Evolutionary conservation across 2,888 invertebrate species (phyloP).

Genomic region (Pseudococcus longispinus): DNA sequence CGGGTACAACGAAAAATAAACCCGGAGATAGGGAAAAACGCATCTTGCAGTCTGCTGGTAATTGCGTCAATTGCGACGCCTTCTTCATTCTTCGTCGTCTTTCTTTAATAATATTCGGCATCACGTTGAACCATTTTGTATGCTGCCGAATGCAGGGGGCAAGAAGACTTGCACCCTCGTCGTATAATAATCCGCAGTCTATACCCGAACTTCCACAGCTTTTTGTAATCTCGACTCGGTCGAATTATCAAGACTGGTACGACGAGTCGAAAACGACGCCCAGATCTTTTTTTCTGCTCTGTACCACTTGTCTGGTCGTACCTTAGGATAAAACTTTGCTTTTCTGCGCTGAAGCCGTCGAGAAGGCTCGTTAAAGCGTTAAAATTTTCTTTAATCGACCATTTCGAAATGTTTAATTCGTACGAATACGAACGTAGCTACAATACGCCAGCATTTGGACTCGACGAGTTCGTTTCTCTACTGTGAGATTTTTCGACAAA

Average conservation of each 20-base stretch:
- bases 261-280: background rate
- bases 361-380: constrained; percentile 3
- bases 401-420: background rate
- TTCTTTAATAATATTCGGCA: background rate
- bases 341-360: background rate
- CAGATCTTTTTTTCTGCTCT: background rate
- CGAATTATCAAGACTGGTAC: too few species aligned
- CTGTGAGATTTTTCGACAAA: background rate
- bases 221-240: background rate
- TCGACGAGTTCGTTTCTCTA: background rate
- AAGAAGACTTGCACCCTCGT: background rate
- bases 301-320: background rate
- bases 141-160: background rate
- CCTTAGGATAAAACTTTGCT: background rate
- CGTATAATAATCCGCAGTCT: background rate
- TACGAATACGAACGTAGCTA: background rate
- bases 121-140: background rate
- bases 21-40: background rate
- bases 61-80: constrained; percentile 22
- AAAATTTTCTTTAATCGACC: constrained; percentile 9
- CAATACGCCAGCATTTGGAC: background rate
- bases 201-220: background rate
- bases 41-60: constrained; percentile 19
- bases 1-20: background rate
- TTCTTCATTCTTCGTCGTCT: background rate